Evolutionary conservation across 2,113 vertebrate genomes (phyloP).

Genomic region (Chloropsis hardwickii): DNA sequence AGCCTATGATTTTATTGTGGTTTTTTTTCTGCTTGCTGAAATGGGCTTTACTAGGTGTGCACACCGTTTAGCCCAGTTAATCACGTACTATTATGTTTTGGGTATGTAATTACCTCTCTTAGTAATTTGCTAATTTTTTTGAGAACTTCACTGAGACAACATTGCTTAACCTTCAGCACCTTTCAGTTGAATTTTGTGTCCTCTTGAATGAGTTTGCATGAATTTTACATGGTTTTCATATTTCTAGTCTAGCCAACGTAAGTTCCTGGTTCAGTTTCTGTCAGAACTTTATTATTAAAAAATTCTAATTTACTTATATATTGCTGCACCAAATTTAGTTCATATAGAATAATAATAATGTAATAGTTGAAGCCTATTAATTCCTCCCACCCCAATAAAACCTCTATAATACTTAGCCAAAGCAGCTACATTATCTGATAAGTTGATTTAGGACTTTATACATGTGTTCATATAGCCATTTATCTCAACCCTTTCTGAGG

Average conservation of each 20-base stretch:
- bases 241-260: not conserved
- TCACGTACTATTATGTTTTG: not conserved
- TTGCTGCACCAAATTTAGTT: conserved; percentile 12
- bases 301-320: conserved; percentile 17
- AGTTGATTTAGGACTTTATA: conserved; percentile 66
- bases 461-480: conserved; percentile 66
- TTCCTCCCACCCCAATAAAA: conserved; percentile 16
- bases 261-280: not conserved
- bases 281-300: conserved; percentile 12
- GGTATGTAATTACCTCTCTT: not conserved
- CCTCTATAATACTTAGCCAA: conserved; percentile 29
- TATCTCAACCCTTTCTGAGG: conserved; percentile 69
- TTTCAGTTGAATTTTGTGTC: not conserved
- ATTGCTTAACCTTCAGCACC: not conserved
- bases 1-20: not conserved
- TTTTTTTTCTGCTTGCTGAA: not conserved
- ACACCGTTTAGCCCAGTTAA: not conserved
- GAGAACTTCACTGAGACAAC: not conserved
- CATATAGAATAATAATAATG: not conserved
- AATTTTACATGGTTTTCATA: not conserved
- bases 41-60: not conserved
- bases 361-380: conserved; percentile 22
- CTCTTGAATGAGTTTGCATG: not conserved
- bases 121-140: not conserved
- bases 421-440: conserved; percentile 60